Evolutionary conservation across 2,888 invertebrate species (phyloP).

Genomic region (Tipula vernalis): DNA sequence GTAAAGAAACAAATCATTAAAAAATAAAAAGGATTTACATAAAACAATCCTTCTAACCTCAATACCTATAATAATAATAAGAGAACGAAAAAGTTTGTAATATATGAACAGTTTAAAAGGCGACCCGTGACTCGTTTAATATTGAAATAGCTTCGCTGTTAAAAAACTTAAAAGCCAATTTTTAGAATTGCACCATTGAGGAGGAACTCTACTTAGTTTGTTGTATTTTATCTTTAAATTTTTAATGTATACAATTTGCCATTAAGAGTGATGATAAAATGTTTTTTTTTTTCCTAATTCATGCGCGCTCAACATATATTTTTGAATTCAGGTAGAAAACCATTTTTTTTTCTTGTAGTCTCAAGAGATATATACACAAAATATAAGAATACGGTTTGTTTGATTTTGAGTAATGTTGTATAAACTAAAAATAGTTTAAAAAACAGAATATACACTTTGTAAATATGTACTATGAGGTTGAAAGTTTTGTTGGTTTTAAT

Average conservation of each 20-base stretch:
- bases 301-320: neutral
- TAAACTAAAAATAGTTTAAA: neutral
- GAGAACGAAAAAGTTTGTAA: neutral
- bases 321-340: neutral
- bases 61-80: neutral
- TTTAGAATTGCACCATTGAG: neutral
- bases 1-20: neutral
- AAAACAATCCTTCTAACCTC: neutral
- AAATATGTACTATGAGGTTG: neutral
- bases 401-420: neutral
- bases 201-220: neutral
- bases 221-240: neutral
- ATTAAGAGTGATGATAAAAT: neutral
- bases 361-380: neutral
- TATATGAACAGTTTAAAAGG: neutral
- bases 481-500: neutral
- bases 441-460: neutral
- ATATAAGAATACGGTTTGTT: neutral
- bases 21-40: neutral
- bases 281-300: neutral
- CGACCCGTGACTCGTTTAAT: neutral
- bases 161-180: neutral
- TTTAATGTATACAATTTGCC: neutral
- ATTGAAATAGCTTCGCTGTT: neutral
- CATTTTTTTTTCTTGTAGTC: neutral